Percentiles rank a stretch among this genome's conserved stretches.
phyloP scores from a whole-genome alignment of 1,140 invertebrate genomes.

The Zaprionus ghesquierei region DNA sequence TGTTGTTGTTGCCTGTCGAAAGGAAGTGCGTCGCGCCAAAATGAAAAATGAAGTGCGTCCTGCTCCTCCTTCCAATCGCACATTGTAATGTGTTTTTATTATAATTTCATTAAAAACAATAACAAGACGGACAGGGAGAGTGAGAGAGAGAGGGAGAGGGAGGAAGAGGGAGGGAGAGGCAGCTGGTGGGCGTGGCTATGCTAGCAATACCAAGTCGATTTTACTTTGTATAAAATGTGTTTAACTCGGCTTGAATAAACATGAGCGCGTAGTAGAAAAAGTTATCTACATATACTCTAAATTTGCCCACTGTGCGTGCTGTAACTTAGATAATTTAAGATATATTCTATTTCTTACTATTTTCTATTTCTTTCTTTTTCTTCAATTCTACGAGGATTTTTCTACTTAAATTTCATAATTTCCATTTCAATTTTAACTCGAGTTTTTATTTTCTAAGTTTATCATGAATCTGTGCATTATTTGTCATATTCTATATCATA shows the following conservation, averaged over 20 bases:
- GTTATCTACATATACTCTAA: neutral
- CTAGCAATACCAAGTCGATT: neutral
- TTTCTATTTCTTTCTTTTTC: no score
- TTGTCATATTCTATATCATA: no score
- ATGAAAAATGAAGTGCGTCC: slow-evolving; percentile 77
- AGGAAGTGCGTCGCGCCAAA: slow-evolving; percentile 73
- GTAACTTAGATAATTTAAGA: no score
- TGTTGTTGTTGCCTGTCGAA: slow-evolving; percentile 49
- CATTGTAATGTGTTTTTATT: slow-evolving; percentile 57
- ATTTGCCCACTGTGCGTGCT: no score
- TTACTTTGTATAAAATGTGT: neutral
- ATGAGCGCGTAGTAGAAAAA: neutral
- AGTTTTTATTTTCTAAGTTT: no score
- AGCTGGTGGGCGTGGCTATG: no score
- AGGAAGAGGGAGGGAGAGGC: neutral
- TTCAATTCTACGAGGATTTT: no score
- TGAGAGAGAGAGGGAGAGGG: neutral
- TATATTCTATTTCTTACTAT: no score
- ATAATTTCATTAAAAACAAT: slow-evolving; percentile 60
- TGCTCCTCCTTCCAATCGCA: slow-evolving; percentile 7
- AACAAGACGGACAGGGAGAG: neutral
- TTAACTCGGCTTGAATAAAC: neutral
- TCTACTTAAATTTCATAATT: no score
- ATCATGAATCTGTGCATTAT: no score
- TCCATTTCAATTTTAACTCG: no score